A percentile compares a stretch with the other conserved stretches of the same genome.
phyloP scores from a whole-genome alignment of 2,888 invertebrate species.

The Phyto melanocephala region DNA sequence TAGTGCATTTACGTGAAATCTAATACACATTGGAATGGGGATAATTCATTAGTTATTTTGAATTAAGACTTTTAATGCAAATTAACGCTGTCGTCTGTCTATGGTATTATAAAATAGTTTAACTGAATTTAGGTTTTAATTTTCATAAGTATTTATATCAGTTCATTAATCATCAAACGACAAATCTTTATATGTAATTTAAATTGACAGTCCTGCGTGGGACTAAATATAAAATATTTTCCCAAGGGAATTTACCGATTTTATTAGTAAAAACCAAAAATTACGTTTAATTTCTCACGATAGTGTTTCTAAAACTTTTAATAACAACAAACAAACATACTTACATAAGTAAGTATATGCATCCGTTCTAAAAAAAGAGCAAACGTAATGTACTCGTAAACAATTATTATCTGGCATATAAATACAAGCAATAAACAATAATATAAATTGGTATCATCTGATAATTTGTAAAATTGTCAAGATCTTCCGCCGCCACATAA shows the following conservation, averaged over 20 bases:
- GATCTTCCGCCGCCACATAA: conserved; percentile 63
- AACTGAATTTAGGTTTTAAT: no score
- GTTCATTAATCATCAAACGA: neutral
- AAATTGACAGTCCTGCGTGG: conserved; percentile 9
- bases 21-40: no score
- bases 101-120: no score
- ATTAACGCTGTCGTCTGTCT: no score
- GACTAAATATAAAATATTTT: conserved; percentile 15
- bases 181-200: neutral
- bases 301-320: no score
- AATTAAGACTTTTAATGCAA: no score
- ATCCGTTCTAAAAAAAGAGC: neutral
- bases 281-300: conserved; percentile 36
- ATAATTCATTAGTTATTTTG: no score
- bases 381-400: conserved; percentile 32
- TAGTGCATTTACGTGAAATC: no score
- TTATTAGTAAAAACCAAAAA: neutral
- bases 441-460: conserved; percentile 65
- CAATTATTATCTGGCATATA: conserved; percentile 53
- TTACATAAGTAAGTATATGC: no score
- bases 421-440: conserved; percentile 63
- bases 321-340: neutral
- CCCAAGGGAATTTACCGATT: conserved; percentile 29
- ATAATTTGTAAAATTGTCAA: conserved; percentile 66
- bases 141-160: no score